phyloP scores from a whole-genome alignment of 2,797 vertebrate species.

The Oreochromis grahami region DNA sequence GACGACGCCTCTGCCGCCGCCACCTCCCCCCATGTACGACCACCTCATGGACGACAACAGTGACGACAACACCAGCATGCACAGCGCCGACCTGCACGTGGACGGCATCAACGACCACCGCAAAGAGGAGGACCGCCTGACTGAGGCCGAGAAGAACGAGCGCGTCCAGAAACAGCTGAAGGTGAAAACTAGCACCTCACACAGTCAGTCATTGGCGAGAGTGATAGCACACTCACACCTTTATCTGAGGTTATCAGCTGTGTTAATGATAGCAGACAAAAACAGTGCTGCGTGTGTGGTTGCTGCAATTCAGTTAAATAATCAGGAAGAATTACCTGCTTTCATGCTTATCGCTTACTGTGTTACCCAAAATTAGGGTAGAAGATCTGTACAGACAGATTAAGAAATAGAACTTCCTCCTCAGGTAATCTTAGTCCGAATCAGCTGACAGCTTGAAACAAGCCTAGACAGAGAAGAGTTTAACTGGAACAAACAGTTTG shows the following conservation, averaged over 20 bases:
- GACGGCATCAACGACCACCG: constrained; percentile 86
- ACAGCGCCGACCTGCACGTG: constrained; percentile 85
- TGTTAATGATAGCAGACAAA: background rate
- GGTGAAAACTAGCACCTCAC: constrained; percentile 63
- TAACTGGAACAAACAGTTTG: background rate
- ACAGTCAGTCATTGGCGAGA: background rate
- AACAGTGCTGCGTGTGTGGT: background rate
- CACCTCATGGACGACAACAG: constrained; percentile 75
- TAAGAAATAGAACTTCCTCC: background rate
- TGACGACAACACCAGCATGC: constrained; percentile 80
- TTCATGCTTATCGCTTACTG: background rate
- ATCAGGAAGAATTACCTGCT: background rate
- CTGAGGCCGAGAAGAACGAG: constrained; percentile 92
- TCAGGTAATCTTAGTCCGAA: background rate
- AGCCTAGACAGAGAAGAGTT: background rate
- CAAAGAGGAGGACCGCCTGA: constrained; percentile 86
- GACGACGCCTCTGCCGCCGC: constrained; percentile 76
- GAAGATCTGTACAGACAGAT: background rate
- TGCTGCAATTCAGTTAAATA: background rate
- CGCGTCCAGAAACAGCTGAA: constrained; percentile 88
- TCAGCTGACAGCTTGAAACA: background rate
- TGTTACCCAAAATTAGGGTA: background rate
- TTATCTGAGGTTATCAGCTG: background rate
- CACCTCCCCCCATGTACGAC: constrained; percentile 80
- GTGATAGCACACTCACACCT: background rate